Evolutionary conservation across 37 sponge, comb jelly and placozoan species (phyloP), one percentile per base, ranked within the genome.

Genomic region (Diacarnus erythraeanus): DNA sequence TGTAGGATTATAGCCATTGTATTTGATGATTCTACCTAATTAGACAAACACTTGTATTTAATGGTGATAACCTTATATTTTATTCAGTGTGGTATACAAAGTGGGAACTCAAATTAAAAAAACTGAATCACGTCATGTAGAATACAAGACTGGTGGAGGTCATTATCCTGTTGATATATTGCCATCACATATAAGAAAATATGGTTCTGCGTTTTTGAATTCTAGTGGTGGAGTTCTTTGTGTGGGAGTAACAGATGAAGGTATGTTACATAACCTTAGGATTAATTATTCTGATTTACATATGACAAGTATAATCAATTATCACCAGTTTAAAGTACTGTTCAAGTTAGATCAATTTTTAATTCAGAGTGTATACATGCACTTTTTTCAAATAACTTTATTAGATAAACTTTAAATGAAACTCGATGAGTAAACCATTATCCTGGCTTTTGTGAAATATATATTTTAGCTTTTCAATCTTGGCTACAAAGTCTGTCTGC

Each of bases 121-220:
- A 3, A 78, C 59, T 1, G 89, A 89, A 66, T 83, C 84, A 0
- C 63, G 89, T 6, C 64, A 65, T 29, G 70, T 89, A 20, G 89
- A 89, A 35, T 89, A 74, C 68, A 89, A 89, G 65, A 39, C 68
- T 41, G 89, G 89, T 0, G 80, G 89, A 20, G 83, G 83, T 0
- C 51, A 64, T 40, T 88, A 88, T 65, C 36, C 42, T 0, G 34
- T 25, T 34, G 59, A 56, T n/a, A 60, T 64, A 0, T 33, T 88
- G 17, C 79, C 75, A 35, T 33, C 51, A 71, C 84, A 83, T 25
- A 66, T 89, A 6, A 42, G 64, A 31, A 83, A 72, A 58, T 89
- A 89, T 83, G 89, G 89, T 26, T 83, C 84, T 1, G 89, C 89
- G 0, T 89, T 83, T 40, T 63, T 89, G 17, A 89, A 89, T 65